Evolutionary conservation across 2,113 vertebrate genomes (phyloP), one percentile per base, ranked within the genome.

Genomic region (Heteronetta atricapilla): DNA sequence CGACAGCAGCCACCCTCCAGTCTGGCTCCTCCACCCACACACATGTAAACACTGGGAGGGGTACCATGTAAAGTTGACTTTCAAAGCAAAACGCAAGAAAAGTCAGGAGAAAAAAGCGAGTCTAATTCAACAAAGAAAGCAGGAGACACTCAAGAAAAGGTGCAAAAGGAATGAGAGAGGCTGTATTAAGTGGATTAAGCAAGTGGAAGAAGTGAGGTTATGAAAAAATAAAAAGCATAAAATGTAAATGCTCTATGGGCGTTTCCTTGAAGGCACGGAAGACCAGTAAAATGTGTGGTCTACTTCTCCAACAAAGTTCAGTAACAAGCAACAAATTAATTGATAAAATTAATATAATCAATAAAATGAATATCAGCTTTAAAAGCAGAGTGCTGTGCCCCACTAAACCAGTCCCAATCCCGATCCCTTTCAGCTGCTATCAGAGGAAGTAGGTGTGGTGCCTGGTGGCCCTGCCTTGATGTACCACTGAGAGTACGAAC

Each of bases 41-140:
- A 92, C 86, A 94, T 96, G 96, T 95, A 94, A 97, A 95, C 77
- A 75, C 94, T 2, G 94, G 95, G 95, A 96, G 95, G 70, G 81
- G 78, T 93, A 93, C 81, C 84, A 85, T 94, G 91, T 85, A 90
- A 94, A 97, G 82, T 1, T 91, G 84, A 53, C 11, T 92, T 94
- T 96, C 94, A 95, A 96, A 95, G 94, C 58, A 85, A 82, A 92
- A 82, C 16, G 82, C 34, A 4, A 69, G 82, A 82, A 89, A 94
- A 84, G 23, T 64, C 20, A 53, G 31, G 69, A 79, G 81, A 68
- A 80, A 82, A 92, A 87, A 91, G 67, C 15, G 67, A 53, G 59
- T 88, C 53, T 67, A 82, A 62, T 82, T 91, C 31, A 73, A 50
- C 34, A 25, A 34, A 69, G 67, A 50, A 42, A 82, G 80, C 23